These are phyloP conservation scores for Siphlonurus alternatus DNA, from an alignment of 2,888 invertebrate genomes.

Conservation along the genomic window DNA sequence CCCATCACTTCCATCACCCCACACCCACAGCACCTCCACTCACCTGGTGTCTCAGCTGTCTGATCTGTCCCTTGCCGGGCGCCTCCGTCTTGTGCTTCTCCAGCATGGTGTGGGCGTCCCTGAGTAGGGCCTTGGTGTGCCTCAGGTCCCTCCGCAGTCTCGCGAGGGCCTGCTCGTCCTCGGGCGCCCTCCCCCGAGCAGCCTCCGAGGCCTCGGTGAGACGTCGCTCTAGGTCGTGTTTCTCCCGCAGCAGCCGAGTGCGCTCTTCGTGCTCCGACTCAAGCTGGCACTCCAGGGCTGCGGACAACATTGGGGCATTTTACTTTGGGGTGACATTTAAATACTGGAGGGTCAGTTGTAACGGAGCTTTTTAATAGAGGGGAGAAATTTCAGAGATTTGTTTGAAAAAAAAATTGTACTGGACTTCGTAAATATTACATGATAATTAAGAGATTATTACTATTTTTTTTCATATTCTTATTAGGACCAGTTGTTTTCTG, in stretches of 20 bases:
- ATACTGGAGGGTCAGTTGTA: too few species aligned
- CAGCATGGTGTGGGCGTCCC: conserved; percentile 83
- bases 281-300: conserved; percentile 74
- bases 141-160: conserved; percentile 73
- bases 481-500: too few species aligned
- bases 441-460: too few species aligned
- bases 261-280: conserved; percentile 90
- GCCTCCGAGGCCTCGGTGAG: conserved; percentile 62
- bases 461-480: too few species aligned
- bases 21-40: too few species aligned
- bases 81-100: conserved; percentile 77
- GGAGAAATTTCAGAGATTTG: background rate
- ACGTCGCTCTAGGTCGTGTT: conserved; percentile 79
- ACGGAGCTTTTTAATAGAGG: background rate
- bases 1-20: too few species aligned
- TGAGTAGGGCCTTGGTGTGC: conserved; percentile 72
- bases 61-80: conserved; percentile 57
- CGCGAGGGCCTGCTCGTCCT: conserved; percentile 53
- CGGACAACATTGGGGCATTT: too few species aligned
- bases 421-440: too few species aligned
- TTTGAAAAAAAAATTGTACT: too few species aligned
- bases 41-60: conserved; percentile 60
- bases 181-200: conserved; percentile 51
- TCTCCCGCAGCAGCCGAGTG: conserved; percentile 67
- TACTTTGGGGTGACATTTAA: background rate